Evolutionary conservation across 2,797 vertebrate species (phyloP).

Genomic region (Zenarchopterus dispar): DNA sequence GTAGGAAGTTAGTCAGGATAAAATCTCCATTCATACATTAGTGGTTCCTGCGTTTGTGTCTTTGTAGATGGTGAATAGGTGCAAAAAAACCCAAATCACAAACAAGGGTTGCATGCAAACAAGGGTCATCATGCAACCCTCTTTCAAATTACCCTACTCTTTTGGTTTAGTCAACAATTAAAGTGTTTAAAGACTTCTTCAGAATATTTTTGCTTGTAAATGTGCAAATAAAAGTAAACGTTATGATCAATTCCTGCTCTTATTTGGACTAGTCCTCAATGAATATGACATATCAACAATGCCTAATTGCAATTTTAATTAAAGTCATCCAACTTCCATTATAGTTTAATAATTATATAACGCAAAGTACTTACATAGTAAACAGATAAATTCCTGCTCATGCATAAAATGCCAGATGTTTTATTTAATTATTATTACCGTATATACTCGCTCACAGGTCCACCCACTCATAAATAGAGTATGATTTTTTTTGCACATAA

Average conservation of each 20-base stretch:
- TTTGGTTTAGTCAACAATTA: not conserved
- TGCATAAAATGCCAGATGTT: no score
- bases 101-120: no score
- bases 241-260: no score
- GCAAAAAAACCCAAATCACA: conserved; percentile 20
- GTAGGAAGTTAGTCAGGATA: conserved; percentile 12
- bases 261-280: no score
- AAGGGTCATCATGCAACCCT: not conserved
- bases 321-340: not conserved
- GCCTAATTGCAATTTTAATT: not conserved
- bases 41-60: conserved; percentile 5
- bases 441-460: no score
- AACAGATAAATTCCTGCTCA: not conserved
- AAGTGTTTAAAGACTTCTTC: no score
- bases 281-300: not conserved
- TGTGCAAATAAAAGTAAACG: no score
- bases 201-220: no score
- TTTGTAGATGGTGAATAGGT: not conserved
- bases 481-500: no score
- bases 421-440: no score
- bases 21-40: conserved; percentile 8
- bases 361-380: not conserved
- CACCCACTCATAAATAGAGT: no score
- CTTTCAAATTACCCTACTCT: not conserved
- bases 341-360: not conserved